Evolutionary conservation across 2,113 vertebrate genomes (phyloP), one percentile per base, ranked within the genome.

Genomic region (Bambusicola thoracicus): DNA sequence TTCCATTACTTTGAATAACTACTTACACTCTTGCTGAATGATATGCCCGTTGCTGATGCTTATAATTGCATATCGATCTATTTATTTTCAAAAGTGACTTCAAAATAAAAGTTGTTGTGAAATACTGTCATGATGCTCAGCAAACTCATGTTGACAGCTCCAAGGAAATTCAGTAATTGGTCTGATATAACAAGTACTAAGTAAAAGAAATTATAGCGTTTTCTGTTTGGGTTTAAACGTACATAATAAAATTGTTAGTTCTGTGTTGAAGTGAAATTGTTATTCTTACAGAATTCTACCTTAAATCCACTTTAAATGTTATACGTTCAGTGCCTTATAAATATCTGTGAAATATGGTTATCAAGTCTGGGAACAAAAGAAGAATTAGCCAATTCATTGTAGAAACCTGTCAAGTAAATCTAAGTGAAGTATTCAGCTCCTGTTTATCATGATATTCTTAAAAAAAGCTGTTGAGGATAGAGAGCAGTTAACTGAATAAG

Each of bases 21-120:
- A 40, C 65, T 61, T 53, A 44, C 48, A 55, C 65, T 34, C 25
- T 65, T 65, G 30, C 40, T 92, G 69, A 78, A 68, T 90, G 29
- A 65, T 72, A 81, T 0, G 19, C 62, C 62, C 65, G 27, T 81
- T 95, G 66, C 48, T 74, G 59, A 56, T 53, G 27, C 19, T 93
- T 84, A 27, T 91, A 90, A 94, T 91, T 93, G 32, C 29, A 13
- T 91, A 95, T 93, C 0, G 38, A 96, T 85, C 83, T 78, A 66
- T 94, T 89, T 89, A 34, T 93, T 87, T 95, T 93, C 51, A 63
- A 67, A 27, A 87, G 44, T 91, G 48, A 77, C 70, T 94, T 89
- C 66, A 63, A 81, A 76, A 48, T 44, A 69, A 59, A 87, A 70
- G 36, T 41, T 69, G 32, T 62, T 70, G 34, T 85, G 43, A 36